Evolutionary conservation across 2,797 vertebrate genomes (phyloP).

Genomic region (Pitangus sulphuratus): DNA sequence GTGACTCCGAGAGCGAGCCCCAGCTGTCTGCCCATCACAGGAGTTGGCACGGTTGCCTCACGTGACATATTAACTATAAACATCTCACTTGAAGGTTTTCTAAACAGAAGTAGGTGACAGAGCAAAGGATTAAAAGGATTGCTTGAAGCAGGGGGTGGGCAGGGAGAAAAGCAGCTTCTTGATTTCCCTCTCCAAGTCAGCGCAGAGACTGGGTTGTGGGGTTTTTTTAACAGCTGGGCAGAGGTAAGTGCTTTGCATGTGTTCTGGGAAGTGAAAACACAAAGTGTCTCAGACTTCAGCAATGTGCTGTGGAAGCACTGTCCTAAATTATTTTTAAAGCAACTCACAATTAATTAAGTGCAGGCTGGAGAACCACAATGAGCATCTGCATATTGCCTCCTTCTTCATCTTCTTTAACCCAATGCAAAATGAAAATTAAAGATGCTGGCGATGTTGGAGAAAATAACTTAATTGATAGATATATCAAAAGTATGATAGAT

Average conservation of each 20-base stretch:
- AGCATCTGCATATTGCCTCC: neutral
- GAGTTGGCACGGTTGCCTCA: neutral
- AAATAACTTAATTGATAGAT: neutral
- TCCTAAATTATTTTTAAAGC: slow-evolving; percentile 8
- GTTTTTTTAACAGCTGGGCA: neutral
- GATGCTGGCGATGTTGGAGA: neutral
- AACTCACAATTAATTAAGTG: neutral
- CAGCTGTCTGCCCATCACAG: neutral
- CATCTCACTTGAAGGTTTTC: neutral
- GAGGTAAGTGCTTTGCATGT: neutral
- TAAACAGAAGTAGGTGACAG: neutral
- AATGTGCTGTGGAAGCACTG: slow-evolving; percentile 5
- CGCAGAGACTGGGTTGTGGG: neutral
- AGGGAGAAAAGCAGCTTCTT: neutral
- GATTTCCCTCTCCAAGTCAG: neutral
- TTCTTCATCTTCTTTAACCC: neutral
- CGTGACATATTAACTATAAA: neutral
- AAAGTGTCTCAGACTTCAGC: neutral
- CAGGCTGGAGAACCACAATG: neutral
- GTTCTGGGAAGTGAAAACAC: neutral
- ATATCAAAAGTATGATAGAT: neutral
- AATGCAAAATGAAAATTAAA: neutral
- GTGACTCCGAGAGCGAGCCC: neutral
- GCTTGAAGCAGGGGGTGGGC: neutral
- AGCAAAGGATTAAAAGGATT: neutral